Evolutionary conservation across 2,888 invertebrate genomes (phyloP), one percentile per base, ranked within the genome.

Genomic region (Dascillus cervinus): DNA sequence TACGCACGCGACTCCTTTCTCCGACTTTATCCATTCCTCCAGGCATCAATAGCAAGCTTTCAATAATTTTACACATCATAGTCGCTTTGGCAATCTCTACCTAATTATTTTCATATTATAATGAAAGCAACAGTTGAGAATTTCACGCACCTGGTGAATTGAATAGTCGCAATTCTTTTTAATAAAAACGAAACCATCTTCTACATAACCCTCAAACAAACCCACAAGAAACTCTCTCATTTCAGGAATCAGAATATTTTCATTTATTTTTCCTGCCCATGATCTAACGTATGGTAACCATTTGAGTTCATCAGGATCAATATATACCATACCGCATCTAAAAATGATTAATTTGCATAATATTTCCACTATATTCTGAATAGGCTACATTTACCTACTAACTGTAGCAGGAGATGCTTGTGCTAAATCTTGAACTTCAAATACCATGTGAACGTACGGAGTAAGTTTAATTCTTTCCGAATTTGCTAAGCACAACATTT

Each of bases 351-450:
- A 17, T 17, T 17, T 17, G 4, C 8, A 17, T 6, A 17, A 17
- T 6, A 17, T 17, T 17, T 17, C 17, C 17, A 17, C 22, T 34
- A 5, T 17, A 14, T 28, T 10, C 14, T 13, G 9, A 11, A 30
- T 13, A 31, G 11, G n/a, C 21, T 32, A 32, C 12, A 32, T 15
- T 21, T 29, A 61, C 56, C 78, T 66, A 58, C 79, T 79, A 3
- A 92, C 91, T 0, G 91, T 92, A 1, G 91, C 91, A 0, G 92
- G 92, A 0, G 91, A 90, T 1, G 91, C 91, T 58, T 90, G 90
- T 0, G 87, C 74, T 30, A 91, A 66, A 61, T 91, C 90, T 53
- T 83, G 79, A 4, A 81, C 81, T 69, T 87, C 86, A 60, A 91
- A 91, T 11, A 91, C 63, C 88, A 91, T 89, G 52, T 88, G 89